Evolutionary conservation across 2,888 invertebrate genomes (phyloP), one percentile per base, ranked within the genome.

Genomic region (Amphipoea lucens): DNA sequence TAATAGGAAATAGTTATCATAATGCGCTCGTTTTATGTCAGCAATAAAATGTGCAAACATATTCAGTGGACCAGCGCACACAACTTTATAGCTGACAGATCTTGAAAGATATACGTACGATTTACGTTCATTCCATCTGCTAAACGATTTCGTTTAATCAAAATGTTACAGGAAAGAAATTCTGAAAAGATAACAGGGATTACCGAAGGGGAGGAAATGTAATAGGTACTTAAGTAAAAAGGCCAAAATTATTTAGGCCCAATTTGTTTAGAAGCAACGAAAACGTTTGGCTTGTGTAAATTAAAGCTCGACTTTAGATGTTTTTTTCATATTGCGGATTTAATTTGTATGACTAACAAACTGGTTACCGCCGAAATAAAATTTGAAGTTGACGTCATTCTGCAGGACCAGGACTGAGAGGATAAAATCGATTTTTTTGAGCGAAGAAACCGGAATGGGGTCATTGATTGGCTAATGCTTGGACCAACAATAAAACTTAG

Each of bases 371-470:
- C 7, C 68, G 9, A 84, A 82, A 79, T 84, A 81, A 81, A 83
- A 89, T 83, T 80, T 74, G 45, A 69, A 76, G 76, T 79, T 86
- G 86, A 89, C 83, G 83, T 90, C 83, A 90, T 84, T 82, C 29
- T 67, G n/a, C 54, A 80, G 74, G 74, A 78, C 75, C 82, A 78
- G 72, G 69, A 70, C 81, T 51, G 84, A 66, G 54, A 75, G 71
- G 70, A 80, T 67, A 77, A 79, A 73, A 76, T 78, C 65, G 62
- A 78, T 85, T 83, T 82, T 86, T 79, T 83, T 84, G 75, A 60
- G 67, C 72, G 76, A 81, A 76, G 79, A 87, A 88, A 88, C 90
- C 81, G 76, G 81, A 86, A 79, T 83, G 75, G 70, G 83, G 79
- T 85, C 85, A 85, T 74, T 75, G 86, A 63, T 75, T 81, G 73